A percentile compares a stretch with the other conserved stretches of the same genome.
Evolutionary conservation across 2,113 vertebrate species (phyloP).

Genomic region (Pimephales promelas): DNA sequence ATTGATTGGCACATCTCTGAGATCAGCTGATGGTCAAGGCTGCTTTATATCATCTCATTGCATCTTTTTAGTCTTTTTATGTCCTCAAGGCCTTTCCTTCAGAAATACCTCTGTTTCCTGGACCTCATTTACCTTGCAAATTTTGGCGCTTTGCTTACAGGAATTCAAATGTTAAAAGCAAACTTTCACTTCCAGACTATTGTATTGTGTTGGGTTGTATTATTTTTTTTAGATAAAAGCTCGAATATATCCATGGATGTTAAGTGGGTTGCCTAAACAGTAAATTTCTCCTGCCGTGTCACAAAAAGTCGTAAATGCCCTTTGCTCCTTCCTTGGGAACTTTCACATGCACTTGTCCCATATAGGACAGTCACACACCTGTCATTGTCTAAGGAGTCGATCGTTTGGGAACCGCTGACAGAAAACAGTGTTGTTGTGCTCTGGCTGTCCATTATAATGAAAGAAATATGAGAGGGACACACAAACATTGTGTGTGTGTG

Average conservation of each 20-base stretch:
- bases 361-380: neutral
- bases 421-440: neutral
- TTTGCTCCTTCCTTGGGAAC: neutral
- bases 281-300: constrained; percentile 6
- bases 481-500: neutral
- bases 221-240: no score
- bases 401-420: neutral
- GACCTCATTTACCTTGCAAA: constrained; percentile 41
- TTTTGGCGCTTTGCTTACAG: constrained; percentile 4
- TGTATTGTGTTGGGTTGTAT: neutral
- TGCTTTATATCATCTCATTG: neutral
- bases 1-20: neutral
- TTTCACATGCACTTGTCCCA: neutral
- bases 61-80: neutral
- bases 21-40: neutral
- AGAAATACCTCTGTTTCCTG: neutral
- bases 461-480: constrained; percentile 24
- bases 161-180: constrained; percentile 4
- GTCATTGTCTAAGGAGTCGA: neutral
- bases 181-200: constrained; percentile 12
- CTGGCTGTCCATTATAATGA: constrained; percentile 8
- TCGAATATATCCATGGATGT: neutral
- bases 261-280: neutral
- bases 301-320: constrained; percentile 30
- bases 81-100: neutral